phyloP scores from a whole-genome alignment of 2,797 vertebrate genomes.

The Characodon lateralis region DNA sequence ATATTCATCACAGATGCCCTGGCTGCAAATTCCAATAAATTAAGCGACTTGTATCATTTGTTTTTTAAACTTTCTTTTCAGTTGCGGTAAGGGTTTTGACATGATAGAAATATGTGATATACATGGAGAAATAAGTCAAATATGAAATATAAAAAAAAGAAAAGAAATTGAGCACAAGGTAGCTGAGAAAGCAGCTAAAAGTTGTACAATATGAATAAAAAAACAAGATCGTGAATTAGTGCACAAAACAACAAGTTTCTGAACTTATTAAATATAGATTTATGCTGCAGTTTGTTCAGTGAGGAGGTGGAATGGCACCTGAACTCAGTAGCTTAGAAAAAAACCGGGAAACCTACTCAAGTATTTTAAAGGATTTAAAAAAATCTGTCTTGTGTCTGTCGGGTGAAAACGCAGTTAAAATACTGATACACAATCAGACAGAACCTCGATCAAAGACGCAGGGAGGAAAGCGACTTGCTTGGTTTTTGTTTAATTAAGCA shows the following conservation, averaged over 20 bases:
- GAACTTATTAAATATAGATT: neutral
- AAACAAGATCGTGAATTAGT: neutral
- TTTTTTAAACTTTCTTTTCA: neutral
- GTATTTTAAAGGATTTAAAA: no score
- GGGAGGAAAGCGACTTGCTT: no score
- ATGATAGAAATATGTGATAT: no score
- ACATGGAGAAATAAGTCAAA: no score
- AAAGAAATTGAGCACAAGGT: neutral
- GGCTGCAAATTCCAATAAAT: conserved; percentile 56
- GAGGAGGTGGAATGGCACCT: no score
- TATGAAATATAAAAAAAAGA: no score
- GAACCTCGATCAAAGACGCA: neutral
- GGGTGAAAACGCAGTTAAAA: neutral
- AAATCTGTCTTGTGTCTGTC: neutral
- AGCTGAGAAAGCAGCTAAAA: neutral
- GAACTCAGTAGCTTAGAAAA: no score
- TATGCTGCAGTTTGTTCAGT: no score
- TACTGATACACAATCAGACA: neutral
- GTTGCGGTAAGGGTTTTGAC: no score
- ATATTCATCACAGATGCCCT: conserved; percentile 42
- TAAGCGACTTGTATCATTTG: conserved; percentile 25
- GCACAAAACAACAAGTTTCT: neutral
- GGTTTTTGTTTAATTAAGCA: no score
- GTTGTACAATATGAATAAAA: neutral
- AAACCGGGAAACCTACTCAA: no score